Conservation (phyloP, 2,888 invertebrate genomes). For the Coelopa pilipes region DNA sequence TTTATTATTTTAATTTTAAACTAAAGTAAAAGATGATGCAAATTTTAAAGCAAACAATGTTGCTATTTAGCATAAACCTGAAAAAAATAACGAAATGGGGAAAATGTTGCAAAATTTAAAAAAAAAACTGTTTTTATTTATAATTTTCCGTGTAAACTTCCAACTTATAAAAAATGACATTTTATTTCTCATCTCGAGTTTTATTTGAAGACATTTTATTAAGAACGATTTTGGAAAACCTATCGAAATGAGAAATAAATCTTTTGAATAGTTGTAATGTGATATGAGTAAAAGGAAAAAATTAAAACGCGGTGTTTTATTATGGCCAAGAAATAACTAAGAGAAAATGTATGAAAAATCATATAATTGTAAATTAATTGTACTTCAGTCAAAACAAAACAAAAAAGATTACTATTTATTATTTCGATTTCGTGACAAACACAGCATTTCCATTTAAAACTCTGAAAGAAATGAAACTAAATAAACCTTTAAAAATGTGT, state of each 20-base stretch:
- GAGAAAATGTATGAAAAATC: neutral
- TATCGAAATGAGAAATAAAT: neutral
- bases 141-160: neutral
- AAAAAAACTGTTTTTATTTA: slow-evolving; percentile 4
- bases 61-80: slow-evolving; percentile 18
- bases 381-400: neutral
- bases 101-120: slow-evolving; percentile 20
- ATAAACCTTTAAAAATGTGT: slow-evolving; percentile 29
- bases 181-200: neutral
- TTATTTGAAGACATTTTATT: too few relatives aligned
- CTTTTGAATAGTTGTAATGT: slow-evolving; percentile 29
- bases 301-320: neutral
- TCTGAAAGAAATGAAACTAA: slow-evolving; percentile 18
- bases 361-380: slow-evolving; percentile 22
- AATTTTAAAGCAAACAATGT: too few relatives aligned
- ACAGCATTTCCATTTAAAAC: slow-evolving; percentile 30
- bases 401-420: neutral
- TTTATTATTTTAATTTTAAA: slow-evolving; percentile 18
- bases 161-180: neutral
- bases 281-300: slow-evolving; percentile 6
- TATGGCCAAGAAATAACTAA: neutral
- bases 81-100: neutral
- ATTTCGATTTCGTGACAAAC: slow-evolving; percentile 19
- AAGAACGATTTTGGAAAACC: neutral
- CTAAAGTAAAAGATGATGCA: slow-evolving; percentile 7